Conservation (phyloP, 1,140 invertebrate species). For the Uloborus diversus region DNA sequence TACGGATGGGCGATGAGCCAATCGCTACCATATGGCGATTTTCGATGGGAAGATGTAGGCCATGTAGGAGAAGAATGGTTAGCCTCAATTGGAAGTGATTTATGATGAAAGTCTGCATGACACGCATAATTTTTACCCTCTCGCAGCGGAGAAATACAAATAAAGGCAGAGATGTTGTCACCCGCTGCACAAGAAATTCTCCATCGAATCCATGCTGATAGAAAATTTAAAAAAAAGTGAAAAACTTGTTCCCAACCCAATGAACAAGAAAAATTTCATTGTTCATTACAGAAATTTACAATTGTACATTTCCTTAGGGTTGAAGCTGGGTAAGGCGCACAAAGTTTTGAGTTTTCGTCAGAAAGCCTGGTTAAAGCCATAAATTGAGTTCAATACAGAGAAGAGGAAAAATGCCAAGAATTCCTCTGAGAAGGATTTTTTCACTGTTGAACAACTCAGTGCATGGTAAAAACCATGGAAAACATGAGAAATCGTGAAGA, state of each 20-base stretch:
- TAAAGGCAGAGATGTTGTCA: background rate
- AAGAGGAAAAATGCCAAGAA: conserved; percentile 58
- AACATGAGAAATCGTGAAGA: background rate
- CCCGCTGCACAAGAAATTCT: background rate
- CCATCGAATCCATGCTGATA: background rate
- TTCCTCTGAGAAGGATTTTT: conserved; percentile 58
- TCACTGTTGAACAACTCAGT: conserved; percentile 9
- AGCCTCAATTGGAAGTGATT: background rate
- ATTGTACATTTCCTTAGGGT: conserved; percentile 66
- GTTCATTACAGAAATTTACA: conserved; percentile 69
- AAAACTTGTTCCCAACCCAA: no score
- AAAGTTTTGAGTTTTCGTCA: conserved; percentile 58
- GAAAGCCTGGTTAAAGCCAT: background rate
- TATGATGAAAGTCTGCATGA: background rate
- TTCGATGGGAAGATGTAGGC: no score
- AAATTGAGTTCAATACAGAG: conserved; percentile 64
- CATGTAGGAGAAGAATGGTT: background rate
- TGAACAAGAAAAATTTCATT: conserved; percentile 64
- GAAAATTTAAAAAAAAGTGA: conserved; percentile 12
- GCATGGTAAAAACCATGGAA: conserved; percentile 10
- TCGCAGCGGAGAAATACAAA: background rate
- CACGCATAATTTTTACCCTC: background rate
- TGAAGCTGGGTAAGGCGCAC: conserved; percentile 58
- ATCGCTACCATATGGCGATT: no score
- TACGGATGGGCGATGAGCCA: no score